Evolutionary conservation across 2,888 invertebrate species (phyloP).

Genomic region (Trachelus tabidus): DNA sequence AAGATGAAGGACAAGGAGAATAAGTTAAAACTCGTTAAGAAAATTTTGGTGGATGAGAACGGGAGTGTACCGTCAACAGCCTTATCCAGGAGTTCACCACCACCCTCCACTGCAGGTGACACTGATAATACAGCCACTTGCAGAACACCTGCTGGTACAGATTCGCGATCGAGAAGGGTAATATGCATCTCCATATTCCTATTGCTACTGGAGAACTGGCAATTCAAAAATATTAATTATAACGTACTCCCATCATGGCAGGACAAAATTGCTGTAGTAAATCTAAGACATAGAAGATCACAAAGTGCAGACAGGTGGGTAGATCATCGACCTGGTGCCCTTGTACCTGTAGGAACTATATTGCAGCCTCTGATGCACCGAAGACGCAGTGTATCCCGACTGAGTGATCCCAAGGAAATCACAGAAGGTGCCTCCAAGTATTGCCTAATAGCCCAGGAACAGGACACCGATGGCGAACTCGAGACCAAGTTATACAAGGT

Average conservation of each 20-base stretch:
- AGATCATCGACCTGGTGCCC: conserved; percentile 85
- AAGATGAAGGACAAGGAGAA: conserved; percentile 73
- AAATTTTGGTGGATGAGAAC: conserved; percentile 70
- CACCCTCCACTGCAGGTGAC: conserved; percentile 29
- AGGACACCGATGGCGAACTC: conserved; percentile 91
- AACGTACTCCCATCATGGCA: conserved; percentile 44
- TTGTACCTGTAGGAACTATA: conserved; percentile 88
- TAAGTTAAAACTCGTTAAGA: conserved; percentile 72
- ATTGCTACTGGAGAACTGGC: too few relatives aligned
- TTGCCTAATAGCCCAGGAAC: conserved; percentile 91
- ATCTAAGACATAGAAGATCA: conserved; percentile 82
- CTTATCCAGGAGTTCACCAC: conserved; percentile 23
- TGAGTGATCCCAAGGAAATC: conserved; percentile 79
- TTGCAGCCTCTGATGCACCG: conserved; percentile 86
- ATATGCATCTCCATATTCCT: not conserved
- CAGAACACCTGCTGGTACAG: conserved; percentile 38
- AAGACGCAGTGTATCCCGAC: conserved; percentile 85
- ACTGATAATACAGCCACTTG: conserved; percentile 23
- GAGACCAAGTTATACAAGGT: conserved; percentile 93
- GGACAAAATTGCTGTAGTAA: conserved; percentile 75
- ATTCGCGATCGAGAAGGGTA: conserved; percentile 30
- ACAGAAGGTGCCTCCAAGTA: conserved; percentile 78
- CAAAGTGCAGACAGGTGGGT: conserved; percentile 87
- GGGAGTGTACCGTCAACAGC: conserved; percentile 24
- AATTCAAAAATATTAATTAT: not conserved